phyloP scores from a whole-genome alignment of 2,797 vertebrate species.

The Nannoperca australis region DNA sequence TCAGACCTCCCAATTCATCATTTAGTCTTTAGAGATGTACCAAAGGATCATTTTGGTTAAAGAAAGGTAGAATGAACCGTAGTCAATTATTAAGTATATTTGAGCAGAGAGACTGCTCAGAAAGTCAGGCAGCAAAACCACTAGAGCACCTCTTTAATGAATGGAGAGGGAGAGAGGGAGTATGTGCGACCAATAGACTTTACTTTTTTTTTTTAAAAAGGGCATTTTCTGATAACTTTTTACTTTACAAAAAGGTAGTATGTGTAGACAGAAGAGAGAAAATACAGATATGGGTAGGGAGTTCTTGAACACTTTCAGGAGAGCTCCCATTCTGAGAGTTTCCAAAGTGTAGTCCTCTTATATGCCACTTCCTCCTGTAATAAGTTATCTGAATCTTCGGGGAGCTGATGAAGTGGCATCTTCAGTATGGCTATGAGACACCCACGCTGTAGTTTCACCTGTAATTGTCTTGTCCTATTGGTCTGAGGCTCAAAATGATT shows the following conservation, averaged over 20 bases:
- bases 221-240: conserved; percentile 67
- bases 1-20: conserved; percentile 1
- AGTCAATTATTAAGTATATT: conserved; percentile 24
- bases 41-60: conserved; percentile 5
- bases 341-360: conserved; percentile 11
- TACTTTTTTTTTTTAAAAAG: conserved; percentile 72
- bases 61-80: conserved; percentile 4
- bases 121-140: conserved; percentile 17
- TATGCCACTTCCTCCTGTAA: conserved; percentile 31
- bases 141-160: neutral
- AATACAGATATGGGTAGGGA: conserved; percentile 6
- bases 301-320: conserved; percentile 25
- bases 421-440: conserved; percentile 45
- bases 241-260: conserved; percentile 44
- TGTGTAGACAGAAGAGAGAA: conserved; percentile 11
- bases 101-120: conserved; percentile 11
- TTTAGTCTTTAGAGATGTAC: conserved; percentile 10
- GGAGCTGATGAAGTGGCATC: conserved; percentile 55
- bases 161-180: neutral
- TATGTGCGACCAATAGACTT: conserved; percentile 28
- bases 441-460: conserved; percentile 57
- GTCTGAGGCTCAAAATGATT: conserved; percentile 67
- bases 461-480: conserved; percentile 76
- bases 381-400: conserved; percentile 48
- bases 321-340: conserved; percentile 22